A percentile compares a stretch with the other conserved stretches of the same genome.
Evolutionary conservation across 2,113 vertebrate genomes (phyloP).

Genomic region (Rana temporaria): DNA sequence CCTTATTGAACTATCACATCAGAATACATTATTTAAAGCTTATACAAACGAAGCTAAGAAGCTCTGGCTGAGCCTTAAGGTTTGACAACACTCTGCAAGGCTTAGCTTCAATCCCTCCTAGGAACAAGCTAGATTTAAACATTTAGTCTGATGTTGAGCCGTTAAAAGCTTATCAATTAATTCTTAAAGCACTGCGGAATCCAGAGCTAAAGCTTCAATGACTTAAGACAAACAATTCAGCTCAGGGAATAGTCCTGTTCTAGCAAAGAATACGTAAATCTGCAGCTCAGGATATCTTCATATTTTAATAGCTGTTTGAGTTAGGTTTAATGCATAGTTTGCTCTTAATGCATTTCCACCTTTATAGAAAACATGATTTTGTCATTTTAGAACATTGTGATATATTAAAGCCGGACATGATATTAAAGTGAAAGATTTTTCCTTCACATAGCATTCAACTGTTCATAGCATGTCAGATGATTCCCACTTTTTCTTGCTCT

Average conservation of each 20-base stretch:
- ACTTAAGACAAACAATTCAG: conserved; percentile 14
- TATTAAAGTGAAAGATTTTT: too few species aligned
- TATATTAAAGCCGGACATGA: too few species aligned
- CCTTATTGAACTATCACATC: conserved; percentile 16
- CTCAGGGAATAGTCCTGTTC: neutral
- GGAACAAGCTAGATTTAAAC: conserved; percentile 30
- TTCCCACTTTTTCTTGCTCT: too few species aligned
- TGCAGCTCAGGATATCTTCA: too few species aligned
- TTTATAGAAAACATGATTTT: neutral
- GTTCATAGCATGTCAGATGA: too few species aligned
- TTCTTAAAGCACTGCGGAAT: conserved; percentile 27
- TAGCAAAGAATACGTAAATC: too few species aligned
- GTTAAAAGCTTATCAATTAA: conserved; percentile 54
- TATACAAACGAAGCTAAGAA: conserved; percentile 5
- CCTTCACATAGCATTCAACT: too few species aligned
- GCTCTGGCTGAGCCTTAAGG: conserved; percentile 5
- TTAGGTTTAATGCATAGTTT: too few species aligned
- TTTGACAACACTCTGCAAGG: conserved; percentile 20
- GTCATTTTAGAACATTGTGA: too few species aligned
- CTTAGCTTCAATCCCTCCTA: conserved; percentile 35
- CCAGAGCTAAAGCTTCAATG: conserved; percentile 20
- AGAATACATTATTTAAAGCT: conserved; percentile 38
- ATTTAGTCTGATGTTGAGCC: conserved; percentile 47
- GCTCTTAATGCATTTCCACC: too few species aligned
- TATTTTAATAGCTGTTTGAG: too few species aligned